A percentile compares a stretch with the other conserved stretches of the same genome.
Conservation (phyloP, 2,113 vertebrate genomes). For the Polypterus bichir region DNA sequence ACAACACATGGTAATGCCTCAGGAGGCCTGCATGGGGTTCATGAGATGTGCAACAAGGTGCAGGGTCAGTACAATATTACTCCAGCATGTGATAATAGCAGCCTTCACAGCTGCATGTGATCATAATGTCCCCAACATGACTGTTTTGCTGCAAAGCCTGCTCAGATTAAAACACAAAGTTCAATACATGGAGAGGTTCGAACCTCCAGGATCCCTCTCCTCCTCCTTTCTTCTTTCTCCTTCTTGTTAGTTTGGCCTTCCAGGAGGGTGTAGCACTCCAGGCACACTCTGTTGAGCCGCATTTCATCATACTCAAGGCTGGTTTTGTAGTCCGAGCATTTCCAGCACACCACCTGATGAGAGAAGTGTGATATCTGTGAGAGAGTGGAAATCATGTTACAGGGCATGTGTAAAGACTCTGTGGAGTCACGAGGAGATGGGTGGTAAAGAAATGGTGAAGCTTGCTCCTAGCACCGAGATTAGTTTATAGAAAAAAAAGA, state of each 20-base stretch:
- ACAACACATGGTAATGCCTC: no score
- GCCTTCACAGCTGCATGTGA: no score
- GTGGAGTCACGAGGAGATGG: neutral
- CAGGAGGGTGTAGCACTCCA: conserved; percentile 40
- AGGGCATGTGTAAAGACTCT: neutral
- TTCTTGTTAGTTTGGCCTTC: conserved; percentile 23
- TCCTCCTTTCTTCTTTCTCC: conserved; percentile 31
- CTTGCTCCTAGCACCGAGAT: neutral
- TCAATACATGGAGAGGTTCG: no score
- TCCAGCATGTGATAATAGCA: no score
- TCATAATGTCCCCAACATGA: no score
- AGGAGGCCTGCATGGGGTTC: no score
- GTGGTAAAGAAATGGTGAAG: neutral
- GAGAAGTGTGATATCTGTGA: neutral
- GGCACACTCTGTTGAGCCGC: conserved; percentile 44
- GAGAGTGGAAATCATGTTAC: neutral
- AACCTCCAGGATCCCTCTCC: conserved; percentile 49
- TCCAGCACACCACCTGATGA: conserved; percentile 52
- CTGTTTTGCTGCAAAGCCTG: no score
- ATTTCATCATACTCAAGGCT: conserved; percentile 41
- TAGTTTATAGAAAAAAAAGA: no score
- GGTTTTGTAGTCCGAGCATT: conserved; percentile 45
- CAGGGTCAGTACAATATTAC: no score
- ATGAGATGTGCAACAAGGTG: no score
- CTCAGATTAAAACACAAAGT: no score